A percentile compares a stretch with the other conserved stretches of the same genome.
Conservation (phyloP, 2,888 invertebrate genomes). For the Calliphora vomitoria region DNA sequence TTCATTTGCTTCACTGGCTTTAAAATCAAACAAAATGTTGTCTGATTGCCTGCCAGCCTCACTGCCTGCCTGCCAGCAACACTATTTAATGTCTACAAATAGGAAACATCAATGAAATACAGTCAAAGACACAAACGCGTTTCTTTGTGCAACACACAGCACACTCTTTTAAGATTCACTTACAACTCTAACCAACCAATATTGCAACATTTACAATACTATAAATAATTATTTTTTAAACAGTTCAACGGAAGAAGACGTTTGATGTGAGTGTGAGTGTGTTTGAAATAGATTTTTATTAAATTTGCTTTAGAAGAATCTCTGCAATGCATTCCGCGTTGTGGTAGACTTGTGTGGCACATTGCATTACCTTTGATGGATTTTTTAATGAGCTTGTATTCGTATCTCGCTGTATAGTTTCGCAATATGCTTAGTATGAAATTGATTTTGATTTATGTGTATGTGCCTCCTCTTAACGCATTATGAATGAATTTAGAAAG, state of each 20-base stretch:
- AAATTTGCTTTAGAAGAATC: conserved; percentile 30
- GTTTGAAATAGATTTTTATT: conserved; percentile 10
- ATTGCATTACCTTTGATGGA: conserved; percentile 46
- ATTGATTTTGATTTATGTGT: conserved; percentile 1
- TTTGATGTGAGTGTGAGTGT: conserved; percentile 32
- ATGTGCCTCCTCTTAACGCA: not conserved
- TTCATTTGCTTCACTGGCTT: conserved; percentile 48
- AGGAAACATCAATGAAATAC: conserved; percentile 36
- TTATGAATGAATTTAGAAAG: not conserved
- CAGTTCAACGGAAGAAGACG: conserved; percentile 20
- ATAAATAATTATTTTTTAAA: not conserved
- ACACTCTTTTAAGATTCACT: conserved; percentile 4
- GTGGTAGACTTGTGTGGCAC: conserved; percentile 30
- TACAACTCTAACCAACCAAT: conserved; percentile 4
- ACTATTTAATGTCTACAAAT: conserved; percentile 48
- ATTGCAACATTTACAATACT: conserved; percentile 8
- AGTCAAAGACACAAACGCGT: conserved; percentile 13
- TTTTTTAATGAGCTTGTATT: conserved; percentile 57
- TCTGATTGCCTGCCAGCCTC: conserved; percentile 5
- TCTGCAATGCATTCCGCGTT: conserved; percentile 17
- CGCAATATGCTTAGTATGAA: not conserved
- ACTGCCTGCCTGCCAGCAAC: not conserved
- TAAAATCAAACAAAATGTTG: conserved; percentile 40
- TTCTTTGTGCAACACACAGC: conserved; percentile 23
- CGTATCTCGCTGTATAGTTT: conserved; percentile 3